These are phyloP conservation scores for Andricus curvator DNA, from an alignment of 2,888 invertebrate genomes.

Conservation along the genomic window DNA sequence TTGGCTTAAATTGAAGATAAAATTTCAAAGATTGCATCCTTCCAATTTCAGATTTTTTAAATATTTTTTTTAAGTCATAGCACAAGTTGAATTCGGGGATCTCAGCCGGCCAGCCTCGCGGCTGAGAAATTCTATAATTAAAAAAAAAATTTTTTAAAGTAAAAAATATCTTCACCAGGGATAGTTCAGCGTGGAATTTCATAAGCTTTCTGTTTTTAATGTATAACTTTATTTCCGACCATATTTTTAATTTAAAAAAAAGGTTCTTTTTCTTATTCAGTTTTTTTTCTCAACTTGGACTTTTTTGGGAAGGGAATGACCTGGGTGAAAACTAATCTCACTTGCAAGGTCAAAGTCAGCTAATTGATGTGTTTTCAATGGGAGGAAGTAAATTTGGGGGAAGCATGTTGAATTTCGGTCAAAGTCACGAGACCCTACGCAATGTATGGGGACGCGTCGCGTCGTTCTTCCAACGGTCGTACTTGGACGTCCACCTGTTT, in stretches of 20 bases:
- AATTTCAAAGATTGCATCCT: too few species aligned
- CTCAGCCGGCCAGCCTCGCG: too few species aligned
- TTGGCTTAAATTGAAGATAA: too few species aligned
- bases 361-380: conserved; percentile 30
- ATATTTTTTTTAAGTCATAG: too few species aligned
- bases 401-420: conserved; percentile 72
- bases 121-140: too few species aligned
- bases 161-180: too few species aligned
- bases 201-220: too few species aligned
- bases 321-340: conserved; percentile 8
- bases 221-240: too few species aligned
- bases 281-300: not conserved
- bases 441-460: conserved; percentile 57
- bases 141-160: too few species aligned
- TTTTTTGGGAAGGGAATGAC: conserved; percentile 1
- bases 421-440: conserved; percentile 72
- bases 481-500: conserved; percentile 75
- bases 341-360: conserved; percentile 20
- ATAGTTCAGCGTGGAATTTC: too few species aligned
- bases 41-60: too few species aligned
- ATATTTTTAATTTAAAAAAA: not conserved
- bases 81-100: too few species aligned
- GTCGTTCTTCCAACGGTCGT: conserved; percentile 44
- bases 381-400: conserved; percentile 29
- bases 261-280: not conserved